These are phyloP conservation scores for Drosophila pseudotakahashii DNA, from an alignment of 2,888 invertebrate genomes.

Conservation along the genomic window DNA sequence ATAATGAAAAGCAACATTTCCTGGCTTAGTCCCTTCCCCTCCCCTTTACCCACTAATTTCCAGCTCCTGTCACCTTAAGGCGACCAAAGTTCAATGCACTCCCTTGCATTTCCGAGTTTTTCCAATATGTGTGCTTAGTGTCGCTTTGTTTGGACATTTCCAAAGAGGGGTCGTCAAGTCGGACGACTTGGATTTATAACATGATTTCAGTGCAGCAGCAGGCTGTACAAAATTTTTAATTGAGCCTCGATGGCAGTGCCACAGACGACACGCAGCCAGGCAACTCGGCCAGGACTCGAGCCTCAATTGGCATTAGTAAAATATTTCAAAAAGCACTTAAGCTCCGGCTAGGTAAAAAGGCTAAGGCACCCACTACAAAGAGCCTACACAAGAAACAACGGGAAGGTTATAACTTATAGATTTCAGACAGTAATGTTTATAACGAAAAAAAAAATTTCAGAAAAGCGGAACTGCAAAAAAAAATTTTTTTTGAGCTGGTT, in stretches of 20 bases:
- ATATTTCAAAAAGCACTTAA: slow-evolving; percentile 64
- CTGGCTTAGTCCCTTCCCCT: neutral
- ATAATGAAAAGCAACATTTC: slow-evolving; percentile 77
- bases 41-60: slow-evolving; percentile 14
- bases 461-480: no score
- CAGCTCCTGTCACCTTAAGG: slow-evolving; percentile 13
- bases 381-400: slow-evolving; percentile 3
- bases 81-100: slow-evolving; percentile 41
- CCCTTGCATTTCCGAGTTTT: slow-evolving; percentile 5
- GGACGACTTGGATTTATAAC: slow-evolving; percentile 52
- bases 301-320: slow-evolving; percentile 33
- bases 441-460: no score
- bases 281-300: slow-evolving; percentile 6
- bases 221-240: slow-evolving; percentile 53
- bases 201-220: slow-evolving; percentile 25
- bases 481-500: no score
- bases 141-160: slow-evolving; percentile 37
- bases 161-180: slow-evolving; percentile 3
- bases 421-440: no score
- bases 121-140: slow-evolving; percentile 36
- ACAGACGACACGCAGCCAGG: slow-evolving; percentile 26
- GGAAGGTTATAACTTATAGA: no score
- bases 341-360: slow-evolving; percentile 34
- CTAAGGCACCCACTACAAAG: slow-evolving; percentile 33
- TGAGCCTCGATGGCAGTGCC: slow-evolving; percentile 37